Evolutionary conservation across 2,113 vertebrate species (phyloP).

Genomic region (Pungitius pungitius): DNA sequence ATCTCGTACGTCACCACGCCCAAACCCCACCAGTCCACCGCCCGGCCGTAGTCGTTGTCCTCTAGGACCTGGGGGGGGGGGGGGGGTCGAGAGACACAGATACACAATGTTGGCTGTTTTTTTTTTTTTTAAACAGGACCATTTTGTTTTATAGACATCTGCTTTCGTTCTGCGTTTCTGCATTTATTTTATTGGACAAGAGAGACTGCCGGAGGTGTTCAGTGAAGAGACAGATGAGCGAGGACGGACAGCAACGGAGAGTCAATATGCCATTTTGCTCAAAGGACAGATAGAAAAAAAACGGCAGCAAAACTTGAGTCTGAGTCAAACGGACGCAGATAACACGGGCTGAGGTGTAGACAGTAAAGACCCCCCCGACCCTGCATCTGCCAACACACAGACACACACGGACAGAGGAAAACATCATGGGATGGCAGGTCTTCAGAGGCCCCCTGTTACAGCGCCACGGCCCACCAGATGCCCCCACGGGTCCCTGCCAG

Average conservation of each 20-base stretch:
- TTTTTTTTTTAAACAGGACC: conserved; percentile 13
- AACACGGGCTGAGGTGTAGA: conserved; percentile 24
- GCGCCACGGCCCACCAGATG: conserved; percentile 53
- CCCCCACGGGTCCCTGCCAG: conserved; percentile 57
- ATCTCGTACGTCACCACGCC: conserved; percentile 98
- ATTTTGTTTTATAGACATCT: conserved; percentile 63
- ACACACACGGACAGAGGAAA: conserved; percentile 55
- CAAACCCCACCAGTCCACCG: conserved; percentile 98
- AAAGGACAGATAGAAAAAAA: conserved; percentile 44
- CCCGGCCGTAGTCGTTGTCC: conserved; percentile 96
- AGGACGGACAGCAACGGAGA: conserved; percentile 18
- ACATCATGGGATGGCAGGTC: conserved; percentile 63
- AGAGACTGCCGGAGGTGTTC: conserved; percentile 30
- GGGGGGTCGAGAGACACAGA: not conserved
- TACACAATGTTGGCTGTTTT: not conserved
- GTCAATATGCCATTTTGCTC: conserved; percentile 47
- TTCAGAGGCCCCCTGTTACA: conserved; percentile 63
- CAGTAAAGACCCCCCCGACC: not conserved
- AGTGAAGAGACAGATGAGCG: conserved; percentile 53
- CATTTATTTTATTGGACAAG: conserved; percentile 56
- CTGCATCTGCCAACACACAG: not conserved
- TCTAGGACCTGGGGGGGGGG: conserved; percentile 97
- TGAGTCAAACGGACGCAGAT: conserved; percentile 34
- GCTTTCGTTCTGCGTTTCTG: conserved; percentile 39
- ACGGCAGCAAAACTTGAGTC: conserved; percentile 29